These are phyloP conservation scores for Eremophila alpestris DNA, from an alignment of 2,797 vertebrate genomes.

Conservation along the genomic window DNA sequence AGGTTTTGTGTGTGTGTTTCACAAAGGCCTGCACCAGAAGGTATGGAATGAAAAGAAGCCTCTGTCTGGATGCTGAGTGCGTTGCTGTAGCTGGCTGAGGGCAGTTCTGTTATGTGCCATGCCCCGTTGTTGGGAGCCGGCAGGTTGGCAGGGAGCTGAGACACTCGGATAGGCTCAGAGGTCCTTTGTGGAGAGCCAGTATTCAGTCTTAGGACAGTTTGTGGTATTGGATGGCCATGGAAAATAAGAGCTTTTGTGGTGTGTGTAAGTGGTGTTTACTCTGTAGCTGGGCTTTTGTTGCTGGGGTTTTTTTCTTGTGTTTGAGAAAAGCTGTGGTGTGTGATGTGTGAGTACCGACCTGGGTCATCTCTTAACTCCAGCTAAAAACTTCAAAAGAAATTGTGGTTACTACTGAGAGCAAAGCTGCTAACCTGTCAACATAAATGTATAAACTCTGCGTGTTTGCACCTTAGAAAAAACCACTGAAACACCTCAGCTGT, in stretches of 20 bases:
- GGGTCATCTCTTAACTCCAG: neutral
- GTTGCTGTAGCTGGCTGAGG: neutral
- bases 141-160: neutral
- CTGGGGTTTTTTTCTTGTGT: neutral
- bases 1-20: neutral
- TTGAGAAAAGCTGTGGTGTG: neutral
- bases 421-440: neutral
- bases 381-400: slow-evolving; percentile 11
- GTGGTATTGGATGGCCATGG: neutral
- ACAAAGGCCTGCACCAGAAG: neutral
- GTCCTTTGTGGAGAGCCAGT: neutral
- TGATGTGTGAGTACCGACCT: neutral
- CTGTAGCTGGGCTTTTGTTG: neutral
- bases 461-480: neutral
- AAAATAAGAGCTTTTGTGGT: neutral
- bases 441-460: neutral
- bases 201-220: neutral
- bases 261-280: neutral
- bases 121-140: neutral
- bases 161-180: neutral
- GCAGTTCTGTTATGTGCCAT: neutral
- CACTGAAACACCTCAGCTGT: neutral
- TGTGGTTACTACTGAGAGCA: neutral
- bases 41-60: neutral
- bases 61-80: neutral